phyloP scores from a whole-genome alignment of 2,888 invertebrate species.

The Lycaena phlaeas region DNA sequence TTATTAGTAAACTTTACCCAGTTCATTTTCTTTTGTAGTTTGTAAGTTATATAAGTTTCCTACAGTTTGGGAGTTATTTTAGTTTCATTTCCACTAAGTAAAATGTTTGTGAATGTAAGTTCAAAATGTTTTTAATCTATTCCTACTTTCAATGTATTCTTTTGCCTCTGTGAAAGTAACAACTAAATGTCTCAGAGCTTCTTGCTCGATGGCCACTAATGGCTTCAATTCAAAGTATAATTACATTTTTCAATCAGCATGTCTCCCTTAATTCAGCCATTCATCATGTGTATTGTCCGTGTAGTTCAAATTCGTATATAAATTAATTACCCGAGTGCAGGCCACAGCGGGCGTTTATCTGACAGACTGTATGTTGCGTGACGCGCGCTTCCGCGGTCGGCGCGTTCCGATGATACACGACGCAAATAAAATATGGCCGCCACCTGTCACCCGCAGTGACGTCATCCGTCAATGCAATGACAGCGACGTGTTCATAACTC shows the following conservation, averaged over 20 bases:
- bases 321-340: neutral
- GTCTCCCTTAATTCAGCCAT: too few species aligned
- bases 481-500: slow-evolving; percentile 9
- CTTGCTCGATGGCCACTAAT: too few species aligned
- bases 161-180: too few species aligned
- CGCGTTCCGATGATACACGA: slow-evolving; percentile 9
- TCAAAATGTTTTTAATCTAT: too few species aligned
- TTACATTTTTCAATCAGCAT: too few species aligned
- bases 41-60: neutral
- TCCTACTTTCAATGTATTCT: too few species aligned
- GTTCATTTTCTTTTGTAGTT: slow-evolving; percentile 1
- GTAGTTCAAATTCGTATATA: too few species aligned
- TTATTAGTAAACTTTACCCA: neutral
- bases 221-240: too few species aligned
- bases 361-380: neutral
- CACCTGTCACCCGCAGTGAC: neutral
- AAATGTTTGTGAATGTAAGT: too few species aligned
- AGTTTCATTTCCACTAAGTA: neutral
- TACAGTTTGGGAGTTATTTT: neutral
- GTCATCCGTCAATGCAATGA: slow-evolving; percentile 12
- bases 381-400: slow-evolving; percentile 1
- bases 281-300: too few species aligned
- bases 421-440: slow-evolving; percentile 6
- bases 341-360: slow-evolving; percentile 1
- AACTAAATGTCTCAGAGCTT: too few species aligned